Percentiles rank a stretch among this genome's conserved stretches.
Conservation (phyloP, 2,888 invertebrate genomes). For the Matsumyia berberina region DNA sequence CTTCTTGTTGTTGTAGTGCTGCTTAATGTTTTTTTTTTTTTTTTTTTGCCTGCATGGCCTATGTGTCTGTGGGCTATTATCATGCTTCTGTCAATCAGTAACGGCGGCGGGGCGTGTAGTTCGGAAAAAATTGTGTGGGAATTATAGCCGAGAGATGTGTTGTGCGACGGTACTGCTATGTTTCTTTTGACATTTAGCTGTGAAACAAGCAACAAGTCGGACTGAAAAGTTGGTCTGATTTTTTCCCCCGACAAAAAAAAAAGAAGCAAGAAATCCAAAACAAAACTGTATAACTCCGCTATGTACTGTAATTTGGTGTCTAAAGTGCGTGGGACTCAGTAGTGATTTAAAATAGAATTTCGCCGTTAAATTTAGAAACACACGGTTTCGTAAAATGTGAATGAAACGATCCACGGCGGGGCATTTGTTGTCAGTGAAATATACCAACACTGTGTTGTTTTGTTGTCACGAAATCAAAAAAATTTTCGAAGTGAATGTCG, state of each 20-base stretch:
- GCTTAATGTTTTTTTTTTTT: constrained; percentile 27
- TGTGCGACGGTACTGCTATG: constrained; percentile 63
- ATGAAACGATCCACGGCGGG: constrained; percentile 54
- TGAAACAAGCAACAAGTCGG: constrained; percentile 81
- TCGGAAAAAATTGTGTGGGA: constrained; percentile 55
- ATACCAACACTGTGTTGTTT: constrained; percentile 18
- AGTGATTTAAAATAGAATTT: constrained; percentile 44
- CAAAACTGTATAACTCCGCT: constrained; percentile 32
- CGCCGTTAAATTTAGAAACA: constrained; percentile 30
- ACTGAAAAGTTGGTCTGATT: constrained; percentile 38
- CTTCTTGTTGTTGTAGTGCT: constrained; percentile 30
- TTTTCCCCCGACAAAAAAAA: constrained; percentile 3
- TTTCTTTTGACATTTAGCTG: constrained; percentile 82
- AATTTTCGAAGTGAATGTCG: constrained; percentile 40
- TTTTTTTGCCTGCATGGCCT: constrained; percentile 56
- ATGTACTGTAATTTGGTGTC: constrained; percentile 51
- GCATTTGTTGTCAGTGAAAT: constrained; percentile 49
- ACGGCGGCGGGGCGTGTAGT: constrained; percentile 56
- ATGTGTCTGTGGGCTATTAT: constrained; percentile 70
- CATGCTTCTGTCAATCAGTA: constrained; percentile 66
- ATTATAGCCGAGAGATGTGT: constrained; percentile 61
- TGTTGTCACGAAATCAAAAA: constrained; percentile 8
- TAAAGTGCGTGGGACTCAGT: constrained; percentile 54
- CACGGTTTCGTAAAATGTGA: constrained; percentile 63
- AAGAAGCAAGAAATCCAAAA: constrained; percentile 28